These are phyloP conservation scores for Atherix ibis DNA, from an alignment of 2,888 invertebrate genomes.

Conservation along the genomic window DNA sequence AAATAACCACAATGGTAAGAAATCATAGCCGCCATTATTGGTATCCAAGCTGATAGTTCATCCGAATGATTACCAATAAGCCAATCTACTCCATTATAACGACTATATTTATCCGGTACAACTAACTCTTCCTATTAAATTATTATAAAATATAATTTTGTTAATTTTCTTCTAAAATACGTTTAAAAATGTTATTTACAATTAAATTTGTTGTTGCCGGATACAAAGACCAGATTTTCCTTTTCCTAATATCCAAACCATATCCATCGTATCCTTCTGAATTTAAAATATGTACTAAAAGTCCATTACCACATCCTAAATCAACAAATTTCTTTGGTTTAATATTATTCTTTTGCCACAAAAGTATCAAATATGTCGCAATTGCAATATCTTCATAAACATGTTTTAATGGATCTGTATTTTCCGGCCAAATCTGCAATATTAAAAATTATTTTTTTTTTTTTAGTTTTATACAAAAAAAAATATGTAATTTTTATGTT, in stretches of 20 bases:
- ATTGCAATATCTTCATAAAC: conserved; percentile 95
- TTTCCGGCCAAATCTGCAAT: conserved; percentile 72
- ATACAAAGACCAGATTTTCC: conserved; percentile 80
- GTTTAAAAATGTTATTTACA: conserved; percentile 2
- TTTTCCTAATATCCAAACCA: conserved; percentile 69
- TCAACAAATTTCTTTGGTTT: conserved; percentile 62
- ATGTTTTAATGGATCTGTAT: conserved; percentile 86
- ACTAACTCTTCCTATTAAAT: conserved; percentile 48
- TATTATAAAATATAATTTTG: not conserved
- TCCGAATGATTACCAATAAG: conserved; percentile 98
- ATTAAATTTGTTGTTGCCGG: conserved; percentile 42
- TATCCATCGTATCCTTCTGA: conserved; percentile 69
- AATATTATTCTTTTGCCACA: conserved; percentile 49
- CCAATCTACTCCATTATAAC: conserved; percentile 64
- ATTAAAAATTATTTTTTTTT: conserved; percentile 2
- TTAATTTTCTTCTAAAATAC: not conserved
- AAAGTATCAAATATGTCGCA: conserved; percentile 63
- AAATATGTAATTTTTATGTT: conserved; percentile 1
- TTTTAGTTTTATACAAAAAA: conserved; percentile 1
- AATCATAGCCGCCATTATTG: conserved; percentile 72
- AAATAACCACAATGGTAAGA: conserved; percentile 66
- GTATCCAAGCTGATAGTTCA: conserved; percentile 98
- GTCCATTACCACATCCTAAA: conserved; percentile 94
- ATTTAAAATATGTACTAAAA: conserved; percentile 71
- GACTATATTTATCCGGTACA: conserved; percentile 50